These are phyloP conservation scores for Neoitamus cyanurus DNA, from an alignment of 2,888 invertebrate genomes.

Conservation along the genomic window DNA sequence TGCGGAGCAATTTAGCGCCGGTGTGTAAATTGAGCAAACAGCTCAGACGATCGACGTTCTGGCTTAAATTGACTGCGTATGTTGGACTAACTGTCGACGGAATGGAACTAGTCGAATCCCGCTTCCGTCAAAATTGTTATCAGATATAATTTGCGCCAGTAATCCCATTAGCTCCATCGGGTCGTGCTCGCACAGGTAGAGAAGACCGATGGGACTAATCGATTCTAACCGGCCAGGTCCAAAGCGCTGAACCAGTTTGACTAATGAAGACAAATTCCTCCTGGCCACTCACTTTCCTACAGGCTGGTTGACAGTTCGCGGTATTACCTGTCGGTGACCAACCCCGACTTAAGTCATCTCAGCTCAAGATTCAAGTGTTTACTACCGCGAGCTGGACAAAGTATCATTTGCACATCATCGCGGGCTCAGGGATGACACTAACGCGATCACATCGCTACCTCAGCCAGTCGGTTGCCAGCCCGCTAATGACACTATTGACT, in stretches of 20 bases:
- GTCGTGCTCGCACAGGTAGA: neutral
- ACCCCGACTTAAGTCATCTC: neutral
- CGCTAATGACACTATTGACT: conserved; percentile 10
- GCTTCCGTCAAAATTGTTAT: neutral
- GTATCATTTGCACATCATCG: neutral
- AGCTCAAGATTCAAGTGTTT: neutral
- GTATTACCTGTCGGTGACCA: neutral
- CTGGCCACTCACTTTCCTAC: neutral
- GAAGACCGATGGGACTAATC: neutral
- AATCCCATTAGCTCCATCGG: neutral
- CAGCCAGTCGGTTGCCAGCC: neutral
- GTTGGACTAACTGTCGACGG: neutral
- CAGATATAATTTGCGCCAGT: neutral
- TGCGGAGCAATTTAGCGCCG: neutral
- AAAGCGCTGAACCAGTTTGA: neutral
- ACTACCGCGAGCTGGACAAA: neutral
- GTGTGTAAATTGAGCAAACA: neutral
- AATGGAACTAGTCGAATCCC: neutral
- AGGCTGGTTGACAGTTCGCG: neutral
- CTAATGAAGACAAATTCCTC: neutral
- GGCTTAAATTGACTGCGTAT: neutral
- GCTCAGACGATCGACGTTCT: neutral
- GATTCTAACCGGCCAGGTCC: neutral
- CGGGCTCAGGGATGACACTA: neutral
- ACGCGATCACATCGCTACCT: neutral